Evolutionary conservation across 2,113 vertebrate genomes (phyloP), one percentile per base, ranked within the genome.

Genomic region (Puffinus mauretanicus): DNA sequence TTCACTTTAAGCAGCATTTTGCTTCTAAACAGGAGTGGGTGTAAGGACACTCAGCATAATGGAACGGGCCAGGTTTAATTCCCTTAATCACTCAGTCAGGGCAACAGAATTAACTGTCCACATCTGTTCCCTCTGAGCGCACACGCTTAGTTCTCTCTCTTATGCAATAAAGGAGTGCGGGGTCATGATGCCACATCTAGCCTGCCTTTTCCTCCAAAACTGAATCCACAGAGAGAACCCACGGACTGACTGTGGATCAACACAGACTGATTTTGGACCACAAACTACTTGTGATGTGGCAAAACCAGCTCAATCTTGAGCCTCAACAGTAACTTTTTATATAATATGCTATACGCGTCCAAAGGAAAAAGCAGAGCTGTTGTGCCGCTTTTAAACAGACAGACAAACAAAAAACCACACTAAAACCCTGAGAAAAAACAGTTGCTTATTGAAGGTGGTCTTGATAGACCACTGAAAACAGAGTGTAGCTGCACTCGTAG

Each of bases 21-120:
- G 84, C 93, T 93, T 87, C 91, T 82, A 76, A 97, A 97, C 95
- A 94, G 78, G 96, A 98, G 97, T 89, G 96, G 95, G 96, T 96
- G 80, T 97, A 96, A 97, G 96, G 95, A 96, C 97, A 94, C 97
- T 98, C 97, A 97, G 86, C 46, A 60, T 98, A 98, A 98, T 98
- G 97, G 97, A 98, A 98, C 38, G 85, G 97, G 92, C 98, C 96
- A 97, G 94, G 96, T 98, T 98, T 98, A 98, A 98, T 98, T 98
- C 98, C 97, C 96, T 97, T 98, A 98, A 98, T 98, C 97, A 86
- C 95, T 97, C 95, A 97, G 98, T 97, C 97, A 97, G 97, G 96
- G 98, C 97, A 97, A 96, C 94, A 94, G 97, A 98, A 98, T 98
- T 98, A 98, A 98, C 97, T 93, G 97, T 94, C 93, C 96, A 94